phyloP scores from a whole-genome alignment of 1,140 invertebrate genomes.

The Pantala flavescens region DNA sequence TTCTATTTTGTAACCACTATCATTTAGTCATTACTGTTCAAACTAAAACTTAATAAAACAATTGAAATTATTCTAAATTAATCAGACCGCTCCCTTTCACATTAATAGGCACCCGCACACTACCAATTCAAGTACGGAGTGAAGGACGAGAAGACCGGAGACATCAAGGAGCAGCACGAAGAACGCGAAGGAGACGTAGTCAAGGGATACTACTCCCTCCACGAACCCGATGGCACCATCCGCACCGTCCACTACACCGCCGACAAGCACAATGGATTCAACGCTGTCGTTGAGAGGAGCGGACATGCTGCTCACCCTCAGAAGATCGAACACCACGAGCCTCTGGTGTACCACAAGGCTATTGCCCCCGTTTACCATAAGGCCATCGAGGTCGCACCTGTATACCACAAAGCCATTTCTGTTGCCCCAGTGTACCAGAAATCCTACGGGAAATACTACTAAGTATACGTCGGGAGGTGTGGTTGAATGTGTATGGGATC shows the following conservation, averaged over 20 bases:
- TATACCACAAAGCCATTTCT: constrained; percentile 23
- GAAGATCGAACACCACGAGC: constrained; percentile 13
- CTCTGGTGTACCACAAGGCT: background rate
- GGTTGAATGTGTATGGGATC: too few relatives aligned
- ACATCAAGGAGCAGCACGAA: constrained; percentile 52
- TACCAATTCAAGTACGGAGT: constrained; percentile 60
- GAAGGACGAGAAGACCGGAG: constrained; percentile 52
- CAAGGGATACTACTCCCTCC: constrained; percentile 60
- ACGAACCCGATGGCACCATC: constrained; percentile 24
- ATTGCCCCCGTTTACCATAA: background rate
- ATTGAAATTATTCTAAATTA: too few relatives aligned
- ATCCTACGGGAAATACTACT: too few relatives aligned
- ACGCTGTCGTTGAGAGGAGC: constrained; percentile 32
- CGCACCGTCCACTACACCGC: constrained; percentile 55
- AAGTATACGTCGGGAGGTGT: too few relatives aligned
- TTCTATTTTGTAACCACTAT: too few relatives aligned
- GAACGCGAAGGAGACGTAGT: constrained; percentile 46
- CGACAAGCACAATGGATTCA: constrained; percentile 55
- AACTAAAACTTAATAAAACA: too few relatives aligned
- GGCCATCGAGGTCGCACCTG: constrained; percentile 31
- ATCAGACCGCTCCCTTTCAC: background rate
- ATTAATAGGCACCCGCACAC: constrained; percentile 43
- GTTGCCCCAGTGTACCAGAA: background rate
- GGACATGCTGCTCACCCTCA: constrained; percentile 24
- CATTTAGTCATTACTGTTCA: too few relatives aligned